Percentiles rank a stretch among this genome's conserved stretches.
These are phyloP conservation scores for Volucella inanis DNA, from an alignment of 2,888 invertebrate genomes.

Conservation along the genomic window DNA sequence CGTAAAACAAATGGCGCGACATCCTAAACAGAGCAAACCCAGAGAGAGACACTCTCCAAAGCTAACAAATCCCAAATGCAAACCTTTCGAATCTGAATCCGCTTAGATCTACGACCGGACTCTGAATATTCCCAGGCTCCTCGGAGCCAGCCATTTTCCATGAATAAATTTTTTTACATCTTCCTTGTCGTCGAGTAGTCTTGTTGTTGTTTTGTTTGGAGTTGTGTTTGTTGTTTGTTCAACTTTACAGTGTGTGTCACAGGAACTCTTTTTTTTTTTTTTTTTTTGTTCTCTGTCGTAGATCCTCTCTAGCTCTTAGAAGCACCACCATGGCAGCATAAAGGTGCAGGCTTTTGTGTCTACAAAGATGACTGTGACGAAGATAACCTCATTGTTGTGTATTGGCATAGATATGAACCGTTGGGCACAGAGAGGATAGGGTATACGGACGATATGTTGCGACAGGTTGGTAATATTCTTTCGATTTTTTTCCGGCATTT, in stretches of 20 bases:
- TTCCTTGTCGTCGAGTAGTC: slow-evolving; percentile 9
- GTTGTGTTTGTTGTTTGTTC: slow-evolving; percentile 12
- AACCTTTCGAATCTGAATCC: slow-evolving; percentile 44
- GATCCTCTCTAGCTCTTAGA: not conserved
- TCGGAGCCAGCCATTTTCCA: slow-evolving; percentile 50
- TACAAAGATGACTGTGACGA: slow-evolving; percentile 35
- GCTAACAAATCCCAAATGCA: slow-evolving; percentile 53
- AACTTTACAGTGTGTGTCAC: slow-evolving; percentile 51
- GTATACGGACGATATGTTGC: slow-evolving; percentile 56
- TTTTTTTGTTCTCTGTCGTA: not conserved
- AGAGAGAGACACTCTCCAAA: not conserved
- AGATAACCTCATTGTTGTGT: slow-evolving; percentile 68
- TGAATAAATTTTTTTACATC: slow-evolving; percentile 67
- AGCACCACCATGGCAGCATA: not conserved
- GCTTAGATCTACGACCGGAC: slow-evolving; percentile 65
- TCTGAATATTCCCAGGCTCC: slow-evolving; percentile 66
- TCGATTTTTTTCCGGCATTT: slow-evolving; percentile 66
- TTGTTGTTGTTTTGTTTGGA: slow-evolving; percentile 26
- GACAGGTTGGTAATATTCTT: slow-evolving; percentile 73
- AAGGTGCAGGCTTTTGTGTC: slow-evolving; percentile 44
- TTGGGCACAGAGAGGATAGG: not conserved
- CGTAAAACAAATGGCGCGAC: slow-evolving; percentile 45
- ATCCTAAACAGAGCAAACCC: slow-evolving; percentile 44
- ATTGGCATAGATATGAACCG: slow-evolving; percentile 39
- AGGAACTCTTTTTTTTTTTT: slow-evolving; percentile 45